Conservation (phyloP, 2,888 invertebrate genomes). For the Dynastes hyllus region DNA sequence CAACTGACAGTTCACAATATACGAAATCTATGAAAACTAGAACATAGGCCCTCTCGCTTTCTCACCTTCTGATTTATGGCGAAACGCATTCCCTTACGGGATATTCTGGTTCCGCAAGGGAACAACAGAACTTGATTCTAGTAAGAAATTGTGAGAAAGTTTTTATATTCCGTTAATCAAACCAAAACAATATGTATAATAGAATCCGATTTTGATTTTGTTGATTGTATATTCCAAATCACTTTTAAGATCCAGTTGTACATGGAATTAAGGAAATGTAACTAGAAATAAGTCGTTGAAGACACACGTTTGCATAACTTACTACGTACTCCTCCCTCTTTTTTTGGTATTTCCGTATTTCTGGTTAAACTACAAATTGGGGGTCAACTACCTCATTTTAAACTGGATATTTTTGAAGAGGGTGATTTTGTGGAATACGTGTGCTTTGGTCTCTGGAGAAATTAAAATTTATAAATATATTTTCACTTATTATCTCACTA, state of each 20-base stretch:
- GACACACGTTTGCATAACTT: neutral
- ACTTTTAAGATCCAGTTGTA: no score
- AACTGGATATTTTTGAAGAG: slow-evolving; percentile 5
- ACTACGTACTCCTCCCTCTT: neutral
- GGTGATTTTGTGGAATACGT: neutral
- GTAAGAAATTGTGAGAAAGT: slow-evolving; percentile 27
- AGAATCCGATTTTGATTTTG: no score
- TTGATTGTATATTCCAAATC: no score
- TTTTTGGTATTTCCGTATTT: slow-evolving; percentile 13
- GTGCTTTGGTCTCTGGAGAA: no score
- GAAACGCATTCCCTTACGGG: slow-evolving; percentile 1
- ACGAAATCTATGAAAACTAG: slow-evolving; percentile 16
- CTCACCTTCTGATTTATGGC: neutral
- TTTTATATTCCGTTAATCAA: neutral
- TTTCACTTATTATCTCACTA: no score
- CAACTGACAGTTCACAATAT: slow-evolving; percentile 8
- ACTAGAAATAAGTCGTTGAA: no score
- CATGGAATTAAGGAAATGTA: no score
- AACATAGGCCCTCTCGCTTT: neutral
- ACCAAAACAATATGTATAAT: no score
- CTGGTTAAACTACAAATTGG: slow-evolving; percentile 21
- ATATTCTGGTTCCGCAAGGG: slow-evolving; percentile 9
- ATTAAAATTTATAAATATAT: no score
- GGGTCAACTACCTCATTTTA: slow-evolving; percentile 23
- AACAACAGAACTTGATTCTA: slow-evolving; percentile 3